A percentile compares a stretch with the other conserved stretches of the same genome.
Evolutionary conservation across 2,888 invertebrate genomes (phyloP).

Genomic region (Drosophila setosimentum): DNA sequence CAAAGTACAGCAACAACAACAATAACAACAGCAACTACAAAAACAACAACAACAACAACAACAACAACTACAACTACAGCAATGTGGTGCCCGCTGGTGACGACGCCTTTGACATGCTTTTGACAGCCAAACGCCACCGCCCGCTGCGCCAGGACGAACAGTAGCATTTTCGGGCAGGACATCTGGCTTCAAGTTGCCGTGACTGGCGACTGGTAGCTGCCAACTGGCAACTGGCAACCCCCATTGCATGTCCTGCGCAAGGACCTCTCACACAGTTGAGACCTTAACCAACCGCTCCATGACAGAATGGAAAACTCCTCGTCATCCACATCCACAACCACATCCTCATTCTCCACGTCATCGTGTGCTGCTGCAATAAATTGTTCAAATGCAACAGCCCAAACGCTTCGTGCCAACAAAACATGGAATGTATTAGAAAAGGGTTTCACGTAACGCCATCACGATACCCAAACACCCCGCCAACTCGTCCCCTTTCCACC

Average conservation of each 20-base stretch:
- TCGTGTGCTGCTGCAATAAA: conserved; percentile 71
- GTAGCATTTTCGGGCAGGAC: conserved; percentile 38
- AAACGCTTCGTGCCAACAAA: conserved; percentile 25
- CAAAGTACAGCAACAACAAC: conserved; percentile 10
- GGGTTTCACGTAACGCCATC: conserved; percentile 39
- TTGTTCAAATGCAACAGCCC: conserved; percentile 70
- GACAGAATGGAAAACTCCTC: conserved; percentile 9
- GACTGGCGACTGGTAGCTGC: conserved; percentile 47
- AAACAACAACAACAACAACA: conserved; percentile 2
- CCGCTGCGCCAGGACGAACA: conserved; percentile 32
- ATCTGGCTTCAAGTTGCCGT: conserved; percentile 50
- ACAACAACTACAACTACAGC: conserved; percentile 5
- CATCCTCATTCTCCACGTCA: neutral
- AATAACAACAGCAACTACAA: conserved; percentile 5
- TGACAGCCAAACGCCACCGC: conserved; percentile 63
- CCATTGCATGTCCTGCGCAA: conserved; percentile 26
- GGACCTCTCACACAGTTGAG: conserved; percentile 13
- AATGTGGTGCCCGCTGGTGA: conserved; percentile 50
- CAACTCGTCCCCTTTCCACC: neutral
- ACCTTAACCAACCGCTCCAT: conserved; percentile 5
- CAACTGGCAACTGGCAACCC: conserved; percentile 41
- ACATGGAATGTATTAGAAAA: conserved; percentile 56
- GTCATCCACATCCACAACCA: neutral
- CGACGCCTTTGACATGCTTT: conserved; percentile 78
- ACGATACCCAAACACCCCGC: neutral